Percentiles rank a stretch among this genome's conserved stretches.
Conservation (phyloP, 2,797 vertebrate genomes). For the Tympanoctomys barrerae region DNA sequence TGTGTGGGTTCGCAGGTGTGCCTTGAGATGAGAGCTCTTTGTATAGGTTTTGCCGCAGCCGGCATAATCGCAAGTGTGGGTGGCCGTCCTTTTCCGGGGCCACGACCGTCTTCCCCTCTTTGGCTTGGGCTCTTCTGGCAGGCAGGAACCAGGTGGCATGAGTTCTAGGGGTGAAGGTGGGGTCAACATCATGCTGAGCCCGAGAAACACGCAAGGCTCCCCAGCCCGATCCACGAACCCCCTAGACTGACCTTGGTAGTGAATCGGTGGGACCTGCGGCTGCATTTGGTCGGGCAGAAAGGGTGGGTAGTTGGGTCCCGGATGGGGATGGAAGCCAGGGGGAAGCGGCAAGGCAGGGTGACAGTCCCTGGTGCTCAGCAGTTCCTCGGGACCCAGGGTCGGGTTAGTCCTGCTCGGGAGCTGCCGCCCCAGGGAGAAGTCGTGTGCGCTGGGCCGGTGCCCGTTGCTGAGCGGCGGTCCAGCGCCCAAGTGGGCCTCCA, state of each 20-base stretch:
- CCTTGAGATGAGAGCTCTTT: slow-evolving; percentile 99
- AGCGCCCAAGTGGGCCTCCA: slow-evolving; percentile 88
- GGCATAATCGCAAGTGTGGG: slow-evolving; percentile 97
- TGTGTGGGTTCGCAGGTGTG: slow-evolving; percentile 99
- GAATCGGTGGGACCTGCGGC: slow-evolving; percentile 87
- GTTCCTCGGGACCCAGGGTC: slow-evolving; percentile 93
- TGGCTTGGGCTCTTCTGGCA: slow-evolving; percentile 95
- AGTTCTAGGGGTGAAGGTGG: slow-evolving; percentile 90
- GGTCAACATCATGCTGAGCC: slow-evolving; percentile 81
- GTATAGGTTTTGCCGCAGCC: slow-evolving; percentile 99
- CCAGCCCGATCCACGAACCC: slow-evolving; percentile 73
- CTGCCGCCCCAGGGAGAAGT: slow-evolving; percentile 90
- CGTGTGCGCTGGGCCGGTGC: slow-evolving; percentile 89
- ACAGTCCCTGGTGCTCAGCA: slow-evolving; percentile 93
- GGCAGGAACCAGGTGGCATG: slow-evolving; percentile 91
- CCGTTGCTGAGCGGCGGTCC: slow-evolving; percentile 88
- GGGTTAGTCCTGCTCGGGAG: slow-evolving; percentile 91
- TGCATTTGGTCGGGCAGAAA: slow-evolving; percentile 93
- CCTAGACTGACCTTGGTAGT: slow-evolving; percentile 95
- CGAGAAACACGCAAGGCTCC: slow-evolving; percentile 39
- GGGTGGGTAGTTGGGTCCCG: slow-evolving; percentile 90
- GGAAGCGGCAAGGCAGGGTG: slow-evolving; percentile 90
- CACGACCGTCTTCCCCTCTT: slow-evolving; percentile 97
- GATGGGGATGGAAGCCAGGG: slow-evolving; percentile 93
- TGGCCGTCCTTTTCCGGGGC: slow-evolving; percentile 97